Conservation (phyloP, 2,797 vertebrate genomes). For the Alcedo quadribrachys region DNA sequence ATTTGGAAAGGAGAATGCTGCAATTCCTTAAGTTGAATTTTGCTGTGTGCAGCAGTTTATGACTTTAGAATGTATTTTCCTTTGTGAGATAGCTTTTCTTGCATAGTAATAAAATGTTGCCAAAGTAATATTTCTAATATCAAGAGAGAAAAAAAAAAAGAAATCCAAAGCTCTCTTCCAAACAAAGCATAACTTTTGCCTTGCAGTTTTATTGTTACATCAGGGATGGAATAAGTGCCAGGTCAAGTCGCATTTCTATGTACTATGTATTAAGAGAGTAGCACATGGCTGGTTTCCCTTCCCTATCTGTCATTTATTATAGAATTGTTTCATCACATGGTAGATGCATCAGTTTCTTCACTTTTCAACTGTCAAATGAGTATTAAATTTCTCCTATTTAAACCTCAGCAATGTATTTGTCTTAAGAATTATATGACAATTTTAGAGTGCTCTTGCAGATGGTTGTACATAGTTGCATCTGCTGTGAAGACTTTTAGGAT, state of each 20-base stretch:
- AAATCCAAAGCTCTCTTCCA: background rate
- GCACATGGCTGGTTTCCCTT: background rate
- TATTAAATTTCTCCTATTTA: background rate
- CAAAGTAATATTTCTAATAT: background rate
- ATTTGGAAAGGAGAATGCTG: background rate
- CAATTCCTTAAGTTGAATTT: background rate
- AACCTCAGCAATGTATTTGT: background rate
- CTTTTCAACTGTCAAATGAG: background rate
- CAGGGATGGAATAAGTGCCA: background rate
- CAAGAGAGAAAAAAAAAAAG: background rate
- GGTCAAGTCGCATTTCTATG: background rate
- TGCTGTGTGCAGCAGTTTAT: background rate
- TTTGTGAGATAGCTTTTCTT: background rate
- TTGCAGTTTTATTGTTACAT: background rate
- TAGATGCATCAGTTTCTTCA: background rate
- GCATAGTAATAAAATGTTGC: background rate
- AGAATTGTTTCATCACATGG: background rate
- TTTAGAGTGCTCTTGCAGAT: background rate
- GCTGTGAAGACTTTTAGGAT: background rate
- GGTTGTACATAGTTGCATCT: background rate
- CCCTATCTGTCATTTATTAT: background rate
- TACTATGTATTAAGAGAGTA: background rate
- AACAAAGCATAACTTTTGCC: background rate
- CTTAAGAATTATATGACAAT: background rate
- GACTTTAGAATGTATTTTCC: background rate